Conservation (phyloP, 2,888 invertebrate species). For the Agrilus cyanescens region DNA sequence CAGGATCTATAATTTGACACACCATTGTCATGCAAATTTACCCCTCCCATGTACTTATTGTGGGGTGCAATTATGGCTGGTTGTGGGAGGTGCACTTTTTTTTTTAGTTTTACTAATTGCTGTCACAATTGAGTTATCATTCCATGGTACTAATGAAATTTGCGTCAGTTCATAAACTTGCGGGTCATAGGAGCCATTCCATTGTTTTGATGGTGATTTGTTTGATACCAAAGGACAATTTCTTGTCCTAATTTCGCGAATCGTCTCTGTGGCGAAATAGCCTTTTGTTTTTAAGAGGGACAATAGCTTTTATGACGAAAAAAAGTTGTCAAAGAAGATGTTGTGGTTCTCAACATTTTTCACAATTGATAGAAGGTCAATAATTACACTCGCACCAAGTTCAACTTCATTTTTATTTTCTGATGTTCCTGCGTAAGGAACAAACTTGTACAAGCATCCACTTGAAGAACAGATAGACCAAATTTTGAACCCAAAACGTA, state of each 20-base stretch:
- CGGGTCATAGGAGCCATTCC: no score
- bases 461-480: slow-evolving; percentile 12
- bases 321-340: slow-evolving; percentile 5
- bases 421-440: slow-evolving; percentile 12
- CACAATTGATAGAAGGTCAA: slow-evolving; percentile 1
- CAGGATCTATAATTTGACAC: no score
- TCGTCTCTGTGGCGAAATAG: slow-evolving; percentile 1
- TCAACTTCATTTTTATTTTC: not conserved
- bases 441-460: slow-evolving; percentile 12
- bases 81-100: no score
- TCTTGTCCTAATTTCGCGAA: no score
- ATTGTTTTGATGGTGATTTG: no score
- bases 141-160: no score
- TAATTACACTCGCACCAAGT: slow-evolving; percentile 2
- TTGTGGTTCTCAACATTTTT: not conserved
- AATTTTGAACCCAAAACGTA: slow-evolving; percentile 13
- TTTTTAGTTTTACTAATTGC: no score
- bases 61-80: no score
- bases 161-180: no score
- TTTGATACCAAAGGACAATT: no score
- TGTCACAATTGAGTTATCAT: not conserved
- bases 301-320: slow-evolving; percentile 2
- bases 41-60: no score
- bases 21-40: not conserved
- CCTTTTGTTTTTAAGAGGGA: not conserved